Percentiles rank a stretch among this genome's conserved stretches.
These are phyloP conservation scores for Ypsolopha scabrella DNA, from an alignment of 2,888 invertebrate species.

Conservation along the genomic window DNA sequence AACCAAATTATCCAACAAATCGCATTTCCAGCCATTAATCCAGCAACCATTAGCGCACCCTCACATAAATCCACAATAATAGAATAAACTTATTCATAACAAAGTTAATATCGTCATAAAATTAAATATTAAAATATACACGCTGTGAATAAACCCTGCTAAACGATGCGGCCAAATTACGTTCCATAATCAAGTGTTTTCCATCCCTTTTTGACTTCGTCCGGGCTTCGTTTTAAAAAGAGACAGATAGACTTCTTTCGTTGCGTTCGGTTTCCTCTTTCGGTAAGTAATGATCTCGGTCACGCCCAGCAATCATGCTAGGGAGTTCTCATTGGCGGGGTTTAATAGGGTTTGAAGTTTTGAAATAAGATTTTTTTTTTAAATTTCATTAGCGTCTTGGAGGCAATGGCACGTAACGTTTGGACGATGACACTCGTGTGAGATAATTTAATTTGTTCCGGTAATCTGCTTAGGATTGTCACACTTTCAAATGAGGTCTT, in stretches of 20 bases:
- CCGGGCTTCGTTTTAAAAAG: constrained; percentile 16
- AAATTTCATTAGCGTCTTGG: constrained; percentile 37
- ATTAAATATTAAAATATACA: constrained; percentile 56
- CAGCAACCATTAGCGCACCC: constrained; percentile 40
- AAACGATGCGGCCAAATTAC: constrained; percentile 36
- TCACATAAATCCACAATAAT: constrained; percentile 48
- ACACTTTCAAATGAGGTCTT: not conserved
- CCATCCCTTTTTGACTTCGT: constrained; percentile 16
- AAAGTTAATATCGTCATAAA: constrained; percentile 54
- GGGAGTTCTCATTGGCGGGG: constrained; percentile 45
- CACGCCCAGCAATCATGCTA: constrained; percentile 60
- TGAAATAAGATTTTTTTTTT: constrained; percentile 41
- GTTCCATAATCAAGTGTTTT: constrained; percentile 24
- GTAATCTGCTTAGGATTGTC: not conserved
- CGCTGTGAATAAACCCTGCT: constrained; percentile 34
- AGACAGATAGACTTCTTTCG: constrained; percentile 18
- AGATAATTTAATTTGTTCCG: not conserved
- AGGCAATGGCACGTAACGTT: constrained; percentile 17
- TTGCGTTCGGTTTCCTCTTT: constrained; percentile 15
- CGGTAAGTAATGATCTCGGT: constrained; percentile 54
- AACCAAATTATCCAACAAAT: constrained; percentile 21
- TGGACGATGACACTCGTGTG: not conserved
- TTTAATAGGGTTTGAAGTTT: constrained; percentile 47
- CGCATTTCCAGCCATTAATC: constrained; percentile 15
- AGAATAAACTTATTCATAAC: constrained; percentile 56